phyloP scores from a whole-genome alignment of 2,888 invertebrate genomes.

The Ypsolopha scabrella region DNA sequence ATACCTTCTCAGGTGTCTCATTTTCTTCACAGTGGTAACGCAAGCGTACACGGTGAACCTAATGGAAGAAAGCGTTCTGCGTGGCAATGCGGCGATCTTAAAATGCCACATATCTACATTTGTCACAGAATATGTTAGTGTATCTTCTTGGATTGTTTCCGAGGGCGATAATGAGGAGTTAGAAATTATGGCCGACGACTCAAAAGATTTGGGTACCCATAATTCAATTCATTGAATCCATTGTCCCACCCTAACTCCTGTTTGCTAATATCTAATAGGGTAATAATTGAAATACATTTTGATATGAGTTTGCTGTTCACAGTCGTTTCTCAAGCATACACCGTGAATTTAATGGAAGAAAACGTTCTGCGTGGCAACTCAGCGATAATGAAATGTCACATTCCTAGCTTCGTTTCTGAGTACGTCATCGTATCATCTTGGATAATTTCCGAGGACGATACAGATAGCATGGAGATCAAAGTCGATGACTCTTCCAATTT shows the following conservation, averaged over 20 bases:
- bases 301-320: constrained; percentile 37
- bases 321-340: constrained; percentile 84
- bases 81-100: constrained; percentile 89
- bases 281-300: not conserved
- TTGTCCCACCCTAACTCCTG: not conserved
- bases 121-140: constrained; percentile 90
- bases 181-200: constrained; percentile 7
- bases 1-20: not conserved
- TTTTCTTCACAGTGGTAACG: constrained; percentile 78
- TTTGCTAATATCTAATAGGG: not conserved
- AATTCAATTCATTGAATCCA: not conserved
- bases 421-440: constrained; percentile 78
- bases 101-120: constrained; percentile 95
- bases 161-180: constrained; percentile 42
- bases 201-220: constrained; percentile 4
- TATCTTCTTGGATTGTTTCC: constrained; percentile 87
- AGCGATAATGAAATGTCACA: constrained; percentile 83
- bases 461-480: constrained; percentile 52
- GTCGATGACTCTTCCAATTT: constrained; percentile 41
- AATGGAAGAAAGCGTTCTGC: constrained; percentile 92
- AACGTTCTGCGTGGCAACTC: constrained; percentile 84
- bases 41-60: constrained; percentile 91
- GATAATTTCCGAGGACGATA: constrained; percentile 81
- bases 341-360: constrained; percentile 82
- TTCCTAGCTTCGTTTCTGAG: constrained; percentile 83